These are phyloP conservation scores for Tragelaphus imberbis DNA, from an alignment of 2,113 vertebrate species.

Conservation along the genomic window DNA sequence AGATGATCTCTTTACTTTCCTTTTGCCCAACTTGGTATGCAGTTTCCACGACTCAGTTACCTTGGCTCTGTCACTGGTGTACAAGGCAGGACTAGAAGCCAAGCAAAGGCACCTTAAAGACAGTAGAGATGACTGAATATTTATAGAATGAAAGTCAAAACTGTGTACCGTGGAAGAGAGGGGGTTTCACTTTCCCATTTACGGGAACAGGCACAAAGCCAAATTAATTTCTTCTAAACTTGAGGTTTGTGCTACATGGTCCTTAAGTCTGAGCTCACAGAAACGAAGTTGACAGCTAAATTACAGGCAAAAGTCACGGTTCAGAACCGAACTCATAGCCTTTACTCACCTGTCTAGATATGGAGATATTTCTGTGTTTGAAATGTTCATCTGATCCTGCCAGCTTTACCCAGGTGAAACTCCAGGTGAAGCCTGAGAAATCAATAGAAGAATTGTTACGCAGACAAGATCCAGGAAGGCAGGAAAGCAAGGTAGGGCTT, in stretches of 20 bases:
- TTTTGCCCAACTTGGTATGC: not conserved
- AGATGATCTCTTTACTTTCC: not conserved
- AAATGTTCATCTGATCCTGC: constrained; percentile 44
- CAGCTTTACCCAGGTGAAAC: not conserved
- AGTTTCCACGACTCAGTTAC: not conserved
- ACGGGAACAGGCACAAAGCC: not conserved
- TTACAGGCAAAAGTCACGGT: constrained; percentile 24
- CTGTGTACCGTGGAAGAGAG: not conserved
- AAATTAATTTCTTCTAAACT: constrained; percentile 50
- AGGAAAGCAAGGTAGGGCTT: not conserved
- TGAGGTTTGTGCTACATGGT: constrained; percentile 22
- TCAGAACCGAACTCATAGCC: not conserved
- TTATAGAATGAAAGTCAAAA: constrained; percentile 17
- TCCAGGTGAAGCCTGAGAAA: constrained; percentile 38
- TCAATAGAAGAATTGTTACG: constrained; percentile 40
- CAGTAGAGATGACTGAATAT: not conserved
- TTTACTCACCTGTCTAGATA: not conserved
- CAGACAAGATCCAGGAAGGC: not conserved
- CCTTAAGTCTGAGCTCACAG: constrained; percentile 42
- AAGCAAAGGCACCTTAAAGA: not conserved
- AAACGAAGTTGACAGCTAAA: constrained; percentile 45
- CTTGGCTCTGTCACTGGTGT: not conserved
- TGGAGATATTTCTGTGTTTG: constrained; percentile 30
- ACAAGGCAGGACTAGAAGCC: not conserved
- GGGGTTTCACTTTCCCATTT: not conserved